Conservation (phyloP, 2,888 invertebrate species). For the Apodemia duryi region DNA sequence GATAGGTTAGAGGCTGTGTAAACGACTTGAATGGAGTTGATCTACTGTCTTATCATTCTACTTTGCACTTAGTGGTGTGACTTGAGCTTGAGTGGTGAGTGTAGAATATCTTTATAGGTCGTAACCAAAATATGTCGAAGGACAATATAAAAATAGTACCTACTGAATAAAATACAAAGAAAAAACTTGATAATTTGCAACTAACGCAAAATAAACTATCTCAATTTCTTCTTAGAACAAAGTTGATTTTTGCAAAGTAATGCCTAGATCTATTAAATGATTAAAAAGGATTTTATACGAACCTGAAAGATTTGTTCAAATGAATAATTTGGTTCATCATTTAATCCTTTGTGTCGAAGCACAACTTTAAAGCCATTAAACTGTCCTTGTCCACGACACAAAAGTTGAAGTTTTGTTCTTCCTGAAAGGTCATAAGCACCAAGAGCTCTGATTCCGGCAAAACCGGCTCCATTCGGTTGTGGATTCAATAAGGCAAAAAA, state of each 20-base stretch:
- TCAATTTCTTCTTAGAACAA: constrained; percentile 23
- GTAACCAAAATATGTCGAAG: too few relatives aligned
- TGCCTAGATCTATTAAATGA: too few relatives aligned
- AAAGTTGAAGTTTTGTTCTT: constrained; percentile 69
- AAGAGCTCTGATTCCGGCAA: constrained; percentile 80
- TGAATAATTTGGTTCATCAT: constrained; percentile 77
- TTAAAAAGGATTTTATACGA: constrained; percentile 31
- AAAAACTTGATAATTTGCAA: too few relatives aligned
- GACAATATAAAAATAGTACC: too few relatives aligned
- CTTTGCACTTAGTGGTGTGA: too few relatives aligned
- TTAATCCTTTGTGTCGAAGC: constrained; percentile 76
- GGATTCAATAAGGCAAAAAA: constrained; percentile 83
- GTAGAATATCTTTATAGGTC: too few relatives aligned
- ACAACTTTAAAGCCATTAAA: constrained; percentile 80
- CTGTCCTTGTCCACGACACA: constrained; percentile 80
- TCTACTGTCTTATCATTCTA: too few relatives aligned
- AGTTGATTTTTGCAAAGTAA: too few relatives aligned
- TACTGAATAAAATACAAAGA: too few relatives aligned
- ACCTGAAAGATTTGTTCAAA: constrained; percentile 81
- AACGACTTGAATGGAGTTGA: too few relatives aligned
- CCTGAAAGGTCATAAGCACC: constrained; percentile 70
- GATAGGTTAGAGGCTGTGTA: too few relatives aligned
- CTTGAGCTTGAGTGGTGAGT: too few relatives aligned
- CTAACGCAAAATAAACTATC: constrained; percentile 34
- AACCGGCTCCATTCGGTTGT: constrained; percentile 83